Evolutionary conservation across 2,113 vertebrate genomes (phyloP).

Genomic region (Brachyhypopomus gauderio): DNA sequence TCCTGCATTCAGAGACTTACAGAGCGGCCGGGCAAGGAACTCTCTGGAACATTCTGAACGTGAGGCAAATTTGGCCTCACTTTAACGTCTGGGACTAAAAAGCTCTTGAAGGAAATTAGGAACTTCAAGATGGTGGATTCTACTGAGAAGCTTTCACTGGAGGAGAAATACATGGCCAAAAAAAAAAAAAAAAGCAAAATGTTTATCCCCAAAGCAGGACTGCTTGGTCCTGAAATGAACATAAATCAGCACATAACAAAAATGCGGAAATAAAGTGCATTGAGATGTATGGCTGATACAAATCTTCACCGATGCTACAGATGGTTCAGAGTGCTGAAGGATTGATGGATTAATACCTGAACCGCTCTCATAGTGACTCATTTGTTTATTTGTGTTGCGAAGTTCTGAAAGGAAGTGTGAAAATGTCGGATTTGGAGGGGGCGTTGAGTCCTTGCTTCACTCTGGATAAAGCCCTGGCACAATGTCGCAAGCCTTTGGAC

Average conservation of each 20-base stretch:
- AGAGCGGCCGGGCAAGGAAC: background rate
- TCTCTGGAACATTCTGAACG: background rate
- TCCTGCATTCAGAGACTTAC: constrained; percentile 5
- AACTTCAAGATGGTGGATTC: background rate
- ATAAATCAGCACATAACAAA: too few species aligned
- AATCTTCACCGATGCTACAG: background rate
- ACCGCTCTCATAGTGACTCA: too few species aligned
- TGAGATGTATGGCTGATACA: background rate
- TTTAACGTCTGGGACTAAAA: constrained; percentile 4
- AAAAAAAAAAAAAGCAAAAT: background rate
- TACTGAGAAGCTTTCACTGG: background rate
- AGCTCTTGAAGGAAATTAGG: constrained; percentile 1
- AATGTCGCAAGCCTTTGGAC: too few species aligned
- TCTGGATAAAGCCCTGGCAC: too few species aligned
- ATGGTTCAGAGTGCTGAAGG: background rate
- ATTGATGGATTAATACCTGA: background rate
- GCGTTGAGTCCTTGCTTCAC: too few species aligned
- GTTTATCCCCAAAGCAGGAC: background rate
- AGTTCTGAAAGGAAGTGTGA: too few species aligned
- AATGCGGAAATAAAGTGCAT: background rate
- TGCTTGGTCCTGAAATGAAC: background rate
- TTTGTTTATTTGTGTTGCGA: too few species aligned
- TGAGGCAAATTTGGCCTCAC: background rate
- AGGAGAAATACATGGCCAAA: too few species aligned
- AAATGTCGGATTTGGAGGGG: too few species aligned